phyloP scores from a whole-genome alignment of 2,797 vertebrate species.

The Cynopterus sphinx region DNA sequence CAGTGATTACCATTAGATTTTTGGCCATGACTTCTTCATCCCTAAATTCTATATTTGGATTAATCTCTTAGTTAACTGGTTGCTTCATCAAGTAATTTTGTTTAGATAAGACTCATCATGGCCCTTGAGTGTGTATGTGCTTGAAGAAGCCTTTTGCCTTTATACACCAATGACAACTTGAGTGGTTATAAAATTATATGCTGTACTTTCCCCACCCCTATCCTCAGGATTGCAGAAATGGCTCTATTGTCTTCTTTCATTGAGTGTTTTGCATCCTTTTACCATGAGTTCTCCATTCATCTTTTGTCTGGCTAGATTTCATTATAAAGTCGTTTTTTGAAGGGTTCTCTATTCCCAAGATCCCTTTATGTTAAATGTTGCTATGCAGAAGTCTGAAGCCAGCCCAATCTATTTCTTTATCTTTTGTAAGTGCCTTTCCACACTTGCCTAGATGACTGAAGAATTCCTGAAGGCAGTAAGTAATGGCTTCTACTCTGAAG shows the following conservation, averaged over 20 bases:
- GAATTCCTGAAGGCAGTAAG: background rate
- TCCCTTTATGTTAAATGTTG: background rate
- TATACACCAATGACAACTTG: background rate
- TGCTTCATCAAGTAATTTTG: background rate
- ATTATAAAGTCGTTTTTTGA: background rate
- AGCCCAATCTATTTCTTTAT: background rate
- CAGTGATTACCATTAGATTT: background rate
- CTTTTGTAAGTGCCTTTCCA: background rate
- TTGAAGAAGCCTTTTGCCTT: background rate
- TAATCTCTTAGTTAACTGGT: conserved; percentile 1
- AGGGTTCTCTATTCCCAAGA: background rate
- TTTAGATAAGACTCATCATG: background rate
- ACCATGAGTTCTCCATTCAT: background rate
- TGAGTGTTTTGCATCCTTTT: background rate
- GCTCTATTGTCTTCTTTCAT: background rate
- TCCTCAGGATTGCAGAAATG: background rate
- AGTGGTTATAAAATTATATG: background rate
- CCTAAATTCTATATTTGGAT: conserved; percentile 18
- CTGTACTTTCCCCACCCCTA: background rate
- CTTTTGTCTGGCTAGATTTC: conserved; percentile 1
- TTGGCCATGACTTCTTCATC: background rate
- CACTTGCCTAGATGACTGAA: background rate
- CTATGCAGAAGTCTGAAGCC: background rate
- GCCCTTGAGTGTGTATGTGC: background rate
- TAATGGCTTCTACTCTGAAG: background rate